phyloP scores from a whole-genome alignment of 2,113 vertebrate species.

The Entosphenus tridentatus region DNA sequence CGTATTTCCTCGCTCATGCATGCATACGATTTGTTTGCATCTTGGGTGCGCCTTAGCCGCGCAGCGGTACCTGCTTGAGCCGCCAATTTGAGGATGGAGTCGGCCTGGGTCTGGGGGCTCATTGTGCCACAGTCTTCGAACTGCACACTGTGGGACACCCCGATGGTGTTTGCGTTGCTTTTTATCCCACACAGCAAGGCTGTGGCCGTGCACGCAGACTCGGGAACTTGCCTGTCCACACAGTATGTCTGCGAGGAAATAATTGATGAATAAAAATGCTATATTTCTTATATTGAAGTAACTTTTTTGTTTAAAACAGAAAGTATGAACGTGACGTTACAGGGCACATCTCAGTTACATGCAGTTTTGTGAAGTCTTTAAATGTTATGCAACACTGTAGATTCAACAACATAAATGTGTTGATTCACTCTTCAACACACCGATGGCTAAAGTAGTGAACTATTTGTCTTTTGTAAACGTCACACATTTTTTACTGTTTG shows the following conservation, averaged over 20 bases:
- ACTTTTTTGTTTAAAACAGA: constrained; percentile 23
- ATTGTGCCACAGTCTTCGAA: neutral
- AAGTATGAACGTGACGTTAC: neutral
- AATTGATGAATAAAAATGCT: neutral
- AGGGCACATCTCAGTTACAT: neutral
- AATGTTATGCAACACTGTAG: neutral
- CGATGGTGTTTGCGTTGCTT: constrained; percentile 2
- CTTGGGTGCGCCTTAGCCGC: too few species aligned
- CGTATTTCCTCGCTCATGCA: too few species aligned
- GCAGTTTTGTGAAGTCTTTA: neutral
- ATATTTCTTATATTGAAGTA: constrained; percentile 25
- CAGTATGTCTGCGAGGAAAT: constrained; percentile 1
- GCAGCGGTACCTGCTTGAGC: too few species aligned
- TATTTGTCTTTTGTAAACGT: too few species aligned
- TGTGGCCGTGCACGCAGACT: constrained; percentile 5
- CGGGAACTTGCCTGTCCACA: constrained; percentile 2
- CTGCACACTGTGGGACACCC: neutral
- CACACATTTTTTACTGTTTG: too few species aligned
- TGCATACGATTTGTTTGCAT: too few species aligned
- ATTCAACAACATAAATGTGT: too few species aligned
- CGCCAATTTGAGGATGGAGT: too few species aligned
- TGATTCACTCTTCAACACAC: too few species aligned
- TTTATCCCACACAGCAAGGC: constrained; percentile 8
- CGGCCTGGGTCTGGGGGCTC: too few species aligned
- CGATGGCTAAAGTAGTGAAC: too few species aligned